These are phyloP conservation scores for Trachelus tabidus DNA, from an alignment of 2,888 invertebrate genomes.

Conservation along the genomic window DNA sequence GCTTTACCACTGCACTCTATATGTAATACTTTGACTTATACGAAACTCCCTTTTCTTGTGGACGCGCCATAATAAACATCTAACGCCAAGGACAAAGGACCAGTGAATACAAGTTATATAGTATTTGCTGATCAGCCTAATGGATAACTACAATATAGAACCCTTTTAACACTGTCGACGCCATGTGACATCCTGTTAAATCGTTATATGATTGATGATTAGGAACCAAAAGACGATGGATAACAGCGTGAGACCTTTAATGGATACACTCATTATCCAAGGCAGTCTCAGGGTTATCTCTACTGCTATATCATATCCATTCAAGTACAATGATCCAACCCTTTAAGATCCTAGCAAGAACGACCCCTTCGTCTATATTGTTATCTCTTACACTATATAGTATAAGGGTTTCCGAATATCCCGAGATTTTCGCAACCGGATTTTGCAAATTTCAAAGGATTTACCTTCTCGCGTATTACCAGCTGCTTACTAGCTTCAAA, in stretches of 20 bases:
- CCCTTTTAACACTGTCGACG: constrained; percentile 6
- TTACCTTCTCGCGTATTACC: background rate
- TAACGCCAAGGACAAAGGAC: background rate
- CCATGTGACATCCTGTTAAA: constrained; percentile 15
- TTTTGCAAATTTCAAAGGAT: background rate
- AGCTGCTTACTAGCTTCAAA: background rate
- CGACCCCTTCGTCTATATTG: background rate
- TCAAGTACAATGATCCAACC: background rate
- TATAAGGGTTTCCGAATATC: background rate
- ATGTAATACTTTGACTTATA: background rate
- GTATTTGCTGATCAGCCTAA: constrained; percentile 17
- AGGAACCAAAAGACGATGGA: background rate
- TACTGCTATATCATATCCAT: background rate
- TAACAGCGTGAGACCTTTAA: background rate
- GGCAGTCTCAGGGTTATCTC: background rate
- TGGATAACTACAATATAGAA: constrained; percentile 15
- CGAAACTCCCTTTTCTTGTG: background rate
- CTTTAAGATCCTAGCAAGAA: background rate
- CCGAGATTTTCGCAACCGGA: background rate
- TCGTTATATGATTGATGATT: constrained; percentile 20
- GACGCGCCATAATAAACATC: background rate
- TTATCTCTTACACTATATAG: background rate
- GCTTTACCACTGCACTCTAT: background rate
- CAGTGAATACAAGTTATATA: background rate
- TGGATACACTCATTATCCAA: constrained; percentile 6